A percentile compares a stretch with the other conserved stretches of the same genome.
These are phyloP conservation scores for Agrotis puta DNA, from an alignment of 2,888 invertebrate genomes.

Conservation along the genomic window DNA sequence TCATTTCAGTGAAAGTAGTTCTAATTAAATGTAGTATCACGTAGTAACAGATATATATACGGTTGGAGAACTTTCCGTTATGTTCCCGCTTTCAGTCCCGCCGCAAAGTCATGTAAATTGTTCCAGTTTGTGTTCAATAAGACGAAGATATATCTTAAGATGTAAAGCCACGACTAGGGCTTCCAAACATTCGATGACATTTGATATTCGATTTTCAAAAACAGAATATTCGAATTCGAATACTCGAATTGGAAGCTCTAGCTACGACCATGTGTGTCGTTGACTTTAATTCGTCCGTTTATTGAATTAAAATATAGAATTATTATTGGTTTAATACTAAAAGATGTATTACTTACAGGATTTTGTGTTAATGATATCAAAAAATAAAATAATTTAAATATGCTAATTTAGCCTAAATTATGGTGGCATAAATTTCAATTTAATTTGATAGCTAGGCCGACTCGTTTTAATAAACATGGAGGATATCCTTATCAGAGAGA, in stretches of 20 bases:
- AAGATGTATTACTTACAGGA: neutral
- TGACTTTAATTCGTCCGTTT: slow-evolving; percentile 17
- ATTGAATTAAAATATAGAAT: slow-evolving; percentile 14
- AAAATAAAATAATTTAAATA: slow-evolving; percentile 11
- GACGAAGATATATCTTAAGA: slow-evolving; percentile 34
- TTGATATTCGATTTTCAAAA: too few relatives aligned
- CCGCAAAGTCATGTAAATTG: slow-evolving; percentile 67
- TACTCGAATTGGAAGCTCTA: too few relatives aligned
- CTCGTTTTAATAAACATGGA: slow-evolving; percentile 35
- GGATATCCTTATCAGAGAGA: slow-evolving; percentile 45
- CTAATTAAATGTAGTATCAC: slow-evolving; percentile 48
- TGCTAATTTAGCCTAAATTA: neutral
- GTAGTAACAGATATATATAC: slow-evolving; percentile 33
- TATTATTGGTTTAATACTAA: neutral
- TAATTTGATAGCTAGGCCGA: slow-evolving; percentile 13
- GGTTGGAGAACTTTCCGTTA: slow-evolving; percentile 62
- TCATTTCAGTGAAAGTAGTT: slow-evolving; percentile 49
- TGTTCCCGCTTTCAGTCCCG: slow-evolving; percentile 61
- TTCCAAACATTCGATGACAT: too few relatives aligned
- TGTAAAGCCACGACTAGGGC: slow-evolving; percentile 15
- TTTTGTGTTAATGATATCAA: neutral
- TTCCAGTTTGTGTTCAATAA: slow-evolving; percentile 55
- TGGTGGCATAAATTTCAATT: slow-evolving; percentile 5
- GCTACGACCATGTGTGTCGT: slow-evolving; percentile 13
- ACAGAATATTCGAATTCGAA: too few relatives aligned